Base-by-base conservation (phyloP, 2,797 vertebrate genomes). In the Pseudochaenichthys georgianus region DNA sequence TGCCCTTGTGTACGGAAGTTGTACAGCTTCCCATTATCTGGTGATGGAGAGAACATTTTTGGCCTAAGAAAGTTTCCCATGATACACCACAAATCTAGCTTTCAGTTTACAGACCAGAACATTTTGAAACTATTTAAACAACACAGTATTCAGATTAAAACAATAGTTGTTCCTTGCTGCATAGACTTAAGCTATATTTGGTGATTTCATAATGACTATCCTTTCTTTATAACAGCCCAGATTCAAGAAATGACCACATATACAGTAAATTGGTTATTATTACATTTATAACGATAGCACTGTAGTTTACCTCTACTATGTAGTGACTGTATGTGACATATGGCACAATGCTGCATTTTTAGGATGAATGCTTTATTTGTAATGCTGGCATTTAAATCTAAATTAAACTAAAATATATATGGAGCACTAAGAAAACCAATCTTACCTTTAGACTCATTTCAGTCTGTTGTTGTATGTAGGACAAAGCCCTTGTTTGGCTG, bases 1-100 rank as follows among this genome's bases (percentile, higher is more conserved):
- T 87, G 91, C 91, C 93, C 92, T 93, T 91, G 92, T 90, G 94
- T 95, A 95, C 94, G 90, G 92, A 93, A 91, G 92, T 83, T 62
- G 91, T 92, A 89, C 89, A 83, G 81, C 80, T 89, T 87, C 87
- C 84, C 73, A 89, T 93, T 90, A 91, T 88, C 82, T 80, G 77
- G 72, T 88, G 88, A 92, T 91, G 86, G 90, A 90, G 84, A 51
- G 82, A 92, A 91, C 88, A 79, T 90, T 91, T 91, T 89, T 75
- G 85, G 83, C 74, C 86, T 72, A 57, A 79, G 75, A 92, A 91
- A 89, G 83, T 91, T 92, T 91, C 84, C 84, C 69, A 41, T 64
- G 83, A 73, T 71, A 81, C 42, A 75, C 72, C 76, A 84, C 88
- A 88, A 88, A 90, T 89, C 76, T 79, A 23, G 58, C 59, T 70